Conservation (phyloP, 2,113 vertebrate genomes). For the Onychorhynchus coronatus region DNA sequence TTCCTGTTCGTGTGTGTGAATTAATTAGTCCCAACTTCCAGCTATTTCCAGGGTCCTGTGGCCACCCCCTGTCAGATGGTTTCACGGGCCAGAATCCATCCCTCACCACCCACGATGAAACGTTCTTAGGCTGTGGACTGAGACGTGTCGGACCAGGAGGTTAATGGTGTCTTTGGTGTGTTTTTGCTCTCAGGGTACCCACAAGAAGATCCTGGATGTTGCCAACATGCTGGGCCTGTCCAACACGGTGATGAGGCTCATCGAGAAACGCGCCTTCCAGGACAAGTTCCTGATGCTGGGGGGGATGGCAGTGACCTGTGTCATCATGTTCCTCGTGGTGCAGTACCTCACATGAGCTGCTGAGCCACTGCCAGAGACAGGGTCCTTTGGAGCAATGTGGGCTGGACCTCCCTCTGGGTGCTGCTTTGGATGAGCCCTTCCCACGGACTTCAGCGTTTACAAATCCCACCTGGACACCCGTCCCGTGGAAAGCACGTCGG, state of each 20-base stretch:
- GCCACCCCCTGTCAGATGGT: background rate
- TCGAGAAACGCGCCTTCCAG: conserved; percentile 92
- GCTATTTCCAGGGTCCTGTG: background rate
- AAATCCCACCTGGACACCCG: background rate
- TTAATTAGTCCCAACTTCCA: background rate
- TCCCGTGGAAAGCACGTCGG: rapidly evolving
- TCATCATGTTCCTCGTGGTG: conserved; percentile 88
- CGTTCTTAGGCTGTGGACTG: background rate
- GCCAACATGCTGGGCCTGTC: conserved; percentile 96
- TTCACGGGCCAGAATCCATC: background rate
- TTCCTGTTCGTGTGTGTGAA: background rate
- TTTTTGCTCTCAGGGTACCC: conserved; percentile 81
- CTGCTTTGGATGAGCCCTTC: background rate
- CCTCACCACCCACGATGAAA: background rate
- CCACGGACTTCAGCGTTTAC: background rate
- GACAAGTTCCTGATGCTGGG: conserved; percentile 97
- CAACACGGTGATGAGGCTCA: conserved; percentile 96
- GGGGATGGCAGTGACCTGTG: conserved; percentile 91
- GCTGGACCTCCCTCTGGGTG: background rate
- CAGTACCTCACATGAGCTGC: conserved; percentile 89
- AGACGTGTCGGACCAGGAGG: background rate
- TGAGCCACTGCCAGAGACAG: background rate
- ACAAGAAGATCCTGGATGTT: conserved; percentile 97
- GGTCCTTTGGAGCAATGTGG: background rate
- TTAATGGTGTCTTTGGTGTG: background rate